phyloP scores from a whole-genome alignment of 1,140 invertebrate species.

The Maconellicoccus hirsutus region DNA sequence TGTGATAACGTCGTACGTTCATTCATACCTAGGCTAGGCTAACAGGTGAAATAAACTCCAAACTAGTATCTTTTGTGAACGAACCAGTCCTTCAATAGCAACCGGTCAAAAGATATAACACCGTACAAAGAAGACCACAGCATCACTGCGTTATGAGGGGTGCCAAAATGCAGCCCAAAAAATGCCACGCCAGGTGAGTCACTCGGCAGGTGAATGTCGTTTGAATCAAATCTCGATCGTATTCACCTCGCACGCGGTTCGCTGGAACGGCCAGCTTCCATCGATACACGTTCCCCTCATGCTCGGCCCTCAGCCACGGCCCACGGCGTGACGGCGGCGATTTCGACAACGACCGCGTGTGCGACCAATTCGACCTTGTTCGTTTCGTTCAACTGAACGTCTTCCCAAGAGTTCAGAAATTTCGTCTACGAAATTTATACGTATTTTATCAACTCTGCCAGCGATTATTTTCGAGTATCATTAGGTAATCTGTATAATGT shows the following conservation, averaged over 20 bases:
- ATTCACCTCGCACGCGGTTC: neutral
- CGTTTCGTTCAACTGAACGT: neutral
- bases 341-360: neutral
- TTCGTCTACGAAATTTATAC: too few relatives aligned
- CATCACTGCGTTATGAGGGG: neutral
- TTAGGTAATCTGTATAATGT: neutral
- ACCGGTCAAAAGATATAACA: neutral
- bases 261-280: too few relatives aligned
- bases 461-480: neutral
- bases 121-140: neutral
- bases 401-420: neutral
- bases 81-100: neutral
- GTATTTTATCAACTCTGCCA: neutral
- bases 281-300: neutral
- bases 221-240: neutral
- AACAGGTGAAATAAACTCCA: neutral
- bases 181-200: neutral
- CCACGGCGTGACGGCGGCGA: too few relatives aligned
- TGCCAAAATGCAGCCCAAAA: neutral
- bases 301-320: neutral
- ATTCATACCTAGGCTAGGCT: neutral
- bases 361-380: neutral
- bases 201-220: neutral
- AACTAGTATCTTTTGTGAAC: neutral
- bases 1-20: neutral